Evolutionary conservation across 1,140 invertebrate species (phyloP), one percentile per base, ranked within the genome.

Genomic region (Aphelenchoides fujianensis): DNA sequence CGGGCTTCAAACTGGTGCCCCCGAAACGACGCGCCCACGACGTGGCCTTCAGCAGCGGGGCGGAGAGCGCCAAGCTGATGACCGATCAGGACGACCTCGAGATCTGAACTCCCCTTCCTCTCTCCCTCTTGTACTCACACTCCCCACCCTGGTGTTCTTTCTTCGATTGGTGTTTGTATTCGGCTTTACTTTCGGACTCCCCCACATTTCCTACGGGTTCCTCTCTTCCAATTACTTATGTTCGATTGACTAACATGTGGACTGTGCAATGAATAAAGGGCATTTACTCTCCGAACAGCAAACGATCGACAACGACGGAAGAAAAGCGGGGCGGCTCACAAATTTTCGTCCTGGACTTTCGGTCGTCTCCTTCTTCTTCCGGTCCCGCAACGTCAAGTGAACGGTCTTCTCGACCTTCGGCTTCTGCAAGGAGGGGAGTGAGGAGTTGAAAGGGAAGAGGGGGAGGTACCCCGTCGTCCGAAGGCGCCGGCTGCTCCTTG

Each of bases 151-250:
- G 12, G 12, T 48, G 41, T 48, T 12, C 23, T 48, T 48, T 23
- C 41, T 48, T 12, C 12, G 41, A 48, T n/a, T n/a, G n/a, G n/a
- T 48, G 23, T 48, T 48, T 48, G 12, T 48, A 48, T 48, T 48
- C 23, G 41, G 41, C 41, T 48, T 48, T 48, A 48, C 41, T 48
- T 48, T 23, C 12, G 23, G 12, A 48, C 12, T 48, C 12, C 23
- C 41, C 41, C n/a, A n/a, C n/a, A n/a, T n/a, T n/a, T n/a, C n/a
- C 23, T 48, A 48, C 41, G 41, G 41, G 41, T 48, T 48, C n/a
- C n/a, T n/a, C n/a, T n/a, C n/a, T n/a, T n/a, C n/a, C n/a, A n/a
- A n/a, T n/a, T n/a, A n/a, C n/a, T 48, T 48, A 48, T 48, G 23
- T 48, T 23, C 12, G 23, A 16, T 48, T 48, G 23, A 48, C 12